These are phyloP conservation scores for Drosophila borborema DNA, from an alignment of 2,888 invertebrate species.

Conservation along the genomic window DNA sequence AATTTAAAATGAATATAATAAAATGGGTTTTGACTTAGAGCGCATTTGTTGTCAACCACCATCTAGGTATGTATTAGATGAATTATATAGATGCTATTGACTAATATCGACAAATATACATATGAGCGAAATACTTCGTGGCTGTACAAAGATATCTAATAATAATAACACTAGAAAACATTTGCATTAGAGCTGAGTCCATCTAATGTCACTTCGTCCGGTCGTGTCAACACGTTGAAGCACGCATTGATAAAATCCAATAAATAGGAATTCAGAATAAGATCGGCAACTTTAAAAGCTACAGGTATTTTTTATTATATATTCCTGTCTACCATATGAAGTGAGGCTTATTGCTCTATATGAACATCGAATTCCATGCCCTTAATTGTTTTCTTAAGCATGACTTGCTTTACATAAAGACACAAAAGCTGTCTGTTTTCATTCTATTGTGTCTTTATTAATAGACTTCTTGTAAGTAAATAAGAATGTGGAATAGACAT, in stretches of 20 bases:
- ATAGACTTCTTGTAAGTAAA: background rate
- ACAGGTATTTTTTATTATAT: background rate
- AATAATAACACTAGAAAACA: background rate
- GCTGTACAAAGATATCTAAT: background rate
- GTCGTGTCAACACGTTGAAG: background rate
- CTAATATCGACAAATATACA: background rate
- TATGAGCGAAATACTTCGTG: background rate
- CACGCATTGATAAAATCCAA: too few species aligned
- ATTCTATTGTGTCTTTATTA: background rate
- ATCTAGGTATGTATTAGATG: slow-evolving; percentile 61
- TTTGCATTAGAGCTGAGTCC: background rate
- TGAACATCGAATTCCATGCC: background rate
- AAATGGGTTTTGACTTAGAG: slow-evolving; percentile 66
- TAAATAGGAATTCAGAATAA: too few species aligned
- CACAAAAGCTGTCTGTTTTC: background rate
- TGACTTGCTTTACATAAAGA: background rate
- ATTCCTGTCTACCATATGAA: background rate
- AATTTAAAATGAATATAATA: slow-evolving; percentile 49
- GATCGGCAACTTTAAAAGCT: too few species aligned
- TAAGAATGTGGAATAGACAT: background rate
- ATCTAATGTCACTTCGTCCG: background rate
- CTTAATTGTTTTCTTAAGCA: background rate
- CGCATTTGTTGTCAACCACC: slow-evolving; percentile 45
- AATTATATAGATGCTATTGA: background rate
- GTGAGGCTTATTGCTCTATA: background rate